These are phyloP conservation scores for Scylla paramamosain DNA, from an alignment of 1,140 invertebrate species.

Conservation along the genomic window DNA sequence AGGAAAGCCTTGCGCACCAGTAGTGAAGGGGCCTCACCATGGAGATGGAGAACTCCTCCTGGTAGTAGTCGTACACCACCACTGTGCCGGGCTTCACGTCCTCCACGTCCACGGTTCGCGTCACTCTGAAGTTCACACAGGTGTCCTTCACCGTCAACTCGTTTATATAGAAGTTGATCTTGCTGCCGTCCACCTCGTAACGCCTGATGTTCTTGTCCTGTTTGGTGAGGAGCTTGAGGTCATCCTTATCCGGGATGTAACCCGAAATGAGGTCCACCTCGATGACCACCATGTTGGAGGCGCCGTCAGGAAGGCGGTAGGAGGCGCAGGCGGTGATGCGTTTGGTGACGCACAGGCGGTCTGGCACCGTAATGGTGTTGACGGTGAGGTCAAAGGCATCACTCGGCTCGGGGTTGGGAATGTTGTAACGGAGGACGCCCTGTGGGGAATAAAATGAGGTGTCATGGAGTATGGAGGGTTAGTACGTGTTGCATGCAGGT, in stretches of 20 bases:
- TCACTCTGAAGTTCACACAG: slow-evolving; percentile 81
- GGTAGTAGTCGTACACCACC: slow-evolving; percentile 87
- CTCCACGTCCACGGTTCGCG: slow-evolving; percentile 81
- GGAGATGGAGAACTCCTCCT: slow-evolving; percentile 79
- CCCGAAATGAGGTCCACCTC: slow-evolving; percentile 77
- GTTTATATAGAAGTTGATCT: slow-evolving; percentile 82
- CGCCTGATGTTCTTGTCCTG: slow-evolving; percentile 78
- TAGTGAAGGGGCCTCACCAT: slow-evolving; percentile 77
- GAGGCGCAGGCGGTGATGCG: slow-evolving; percentile 65
- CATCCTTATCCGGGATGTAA: slow-evolving; percentile 68
- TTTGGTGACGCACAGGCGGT: slow-evolving; percentile 50
- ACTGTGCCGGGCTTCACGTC: slow-evolving; percentile 84
- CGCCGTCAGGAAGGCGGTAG: slow-evolving; percentile 64
- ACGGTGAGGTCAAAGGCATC: slow-evolving; percentile 56
- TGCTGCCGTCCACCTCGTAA: slow-evolving; percentile 80
- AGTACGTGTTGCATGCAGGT: background rate
- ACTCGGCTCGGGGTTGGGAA: slow-evolving; percentile 48
- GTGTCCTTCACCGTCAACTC: slow-evolving; percentile 79
- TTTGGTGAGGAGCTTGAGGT: slow-evolving; percentile 58
- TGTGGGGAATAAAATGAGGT: background rate
- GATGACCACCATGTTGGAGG: slow-evolving; percentile 77
- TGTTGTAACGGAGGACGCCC: slow-evolving; percentile 62
- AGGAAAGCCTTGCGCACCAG: background rate
- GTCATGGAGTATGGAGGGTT: background rate
- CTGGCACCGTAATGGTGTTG: slow-evolving; percentile 42